Conservation (phyloP, 2,113 vertebrate species). For the Collichthys lucidus region DNA sequence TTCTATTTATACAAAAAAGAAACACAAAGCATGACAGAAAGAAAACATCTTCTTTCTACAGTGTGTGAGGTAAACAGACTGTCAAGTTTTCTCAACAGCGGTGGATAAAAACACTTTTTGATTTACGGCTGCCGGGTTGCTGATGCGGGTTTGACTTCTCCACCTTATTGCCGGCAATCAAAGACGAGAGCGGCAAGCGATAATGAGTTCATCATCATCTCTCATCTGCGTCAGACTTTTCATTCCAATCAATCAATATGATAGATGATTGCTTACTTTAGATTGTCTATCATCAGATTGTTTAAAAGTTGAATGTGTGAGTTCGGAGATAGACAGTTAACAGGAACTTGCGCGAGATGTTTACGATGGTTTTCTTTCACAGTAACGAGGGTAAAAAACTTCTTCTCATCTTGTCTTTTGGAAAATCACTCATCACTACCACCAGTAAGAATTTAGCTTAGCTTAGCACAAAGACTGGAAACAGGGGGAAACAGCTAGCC, state of each 20-base stretch:
- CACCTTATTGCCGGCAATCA: background rate
- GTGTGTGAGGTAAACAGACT: background rate
- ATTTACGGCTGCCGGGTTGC: background rate
- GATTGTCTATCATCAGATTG: slow-evolving; percentile 2
- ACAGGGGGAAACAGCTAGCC: too few species aligned
- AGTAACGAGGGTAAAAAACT: background rate
- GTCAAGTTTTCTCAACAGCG: background rate
- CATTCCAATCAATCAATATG: background rate
- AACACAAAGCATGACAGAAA: too few species aligned
- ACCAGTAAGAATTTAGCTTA: too few species aligned
- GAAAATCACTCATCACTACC: too few species aligned
- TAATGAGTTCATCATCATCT: slow-evolving; percentile 13
- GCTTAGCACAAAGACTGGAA: too few species aligned
- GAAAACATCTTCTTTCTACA: background rate
- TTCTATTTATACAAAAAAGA: too few species aligned
- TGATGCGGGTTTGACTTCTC: background rate
- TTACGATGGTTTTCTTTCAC: background rate
- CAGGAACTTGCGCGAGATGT: background rate
- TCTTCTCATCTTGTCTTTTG: background rate
- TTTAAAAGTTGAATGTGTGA: background rate
- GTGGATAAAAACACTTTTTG: slow-evolving; percentile 1
- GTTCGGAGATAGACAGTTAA: background rate
- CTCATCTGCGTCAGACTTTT: background rate
- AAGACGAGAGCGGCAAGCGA: background rate
- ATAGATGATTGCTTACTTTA: background rate